These are phyloP conservation scores for Petaurus breviceps DNA, from an alignment of 2,113 vertebrate genomes.

Conservation along the genomic window DNA sequence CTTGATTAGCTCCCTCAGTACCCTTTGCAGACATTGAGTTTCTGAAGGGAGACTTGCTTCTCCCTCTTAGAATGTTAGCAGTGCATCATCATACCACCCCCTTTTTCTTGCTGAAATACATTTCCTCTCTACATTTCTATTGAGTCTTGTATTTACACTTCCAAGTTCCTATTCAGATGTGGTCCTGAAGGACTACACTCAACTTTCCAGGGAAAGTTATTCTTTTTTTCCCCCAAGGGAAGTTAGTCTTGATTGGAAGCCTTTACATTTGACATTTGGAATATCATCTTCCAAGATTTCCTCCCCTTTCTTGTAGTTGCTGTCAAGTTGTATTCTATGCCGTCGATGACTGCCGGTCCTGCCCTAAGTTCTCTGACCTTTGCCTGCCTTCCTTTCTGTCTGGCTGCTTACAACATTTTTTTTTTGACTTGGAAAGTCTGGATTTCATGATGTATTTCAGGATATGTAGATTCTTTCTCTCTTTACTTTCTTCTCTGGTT, in stretches of 20 bases:
- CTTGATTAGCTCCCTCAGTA: not conserved
- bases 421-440: not conserved
- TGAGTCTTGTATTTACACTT: not conserved
- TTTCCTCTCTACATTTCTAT: not conserved
- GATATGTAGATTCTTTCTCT: not conserved
- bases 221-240: too few species aligned
- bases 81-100: not conserved
- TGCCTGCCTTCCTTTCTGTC: not conserved
- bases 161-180: not conserved
- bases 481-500: not conserved
- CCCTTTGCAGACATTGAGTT: not conserved
- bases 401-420: not conserved
- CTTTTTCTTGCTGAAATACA: not conserved
- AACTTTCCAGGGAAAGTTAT: not conserved
- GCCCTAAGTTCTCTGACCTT: not conserved
- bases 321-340: not conserved
- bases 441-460: not conserved
- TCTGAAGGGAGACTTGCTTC: not conserved
- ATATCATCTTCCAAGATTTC: not conserved
- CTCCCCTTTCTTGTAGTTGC: not conserved
- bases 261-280: not conserved
- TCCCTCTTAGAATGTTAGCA: not conserved
- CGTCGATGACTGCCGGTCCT: not conserved
- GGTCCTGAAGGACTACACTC: not conserved
- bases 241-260: not conserved